Evolutionary conservation across 2,888 invertebrate genomes (phyloP).

Genomic region (Ferdinandea cuprea): DNA sequence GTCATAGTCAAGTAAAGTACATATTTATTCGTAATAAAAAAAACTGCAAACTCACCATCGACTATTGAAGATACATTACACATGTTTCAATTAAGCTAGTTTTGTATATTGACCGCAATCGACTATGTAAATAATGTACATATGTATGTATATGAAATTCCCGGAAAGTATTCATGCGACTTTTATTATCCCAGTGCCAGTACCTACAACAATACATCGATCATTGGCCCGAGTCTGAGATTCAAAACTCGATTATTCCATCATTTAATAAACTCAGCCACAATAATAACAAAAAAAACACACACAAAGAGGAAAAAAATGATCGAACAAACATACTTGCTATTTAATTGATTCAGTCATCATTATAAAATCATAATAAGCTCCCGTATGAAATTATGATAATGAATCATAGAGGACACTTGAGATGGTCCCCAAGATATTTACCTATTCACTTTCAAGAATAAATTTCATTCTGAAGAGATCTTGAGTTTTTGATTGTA

Average conservation of each 20-base stretch:
- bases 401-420: slow-evolving; percentile 51
- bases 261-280: background rate
- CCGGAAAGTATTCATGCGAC: too few relatives aligned
- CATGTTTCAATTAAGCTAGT: too few relatives aligned
- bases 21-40: too few relatives aligned
- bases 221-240: slow-evolving; percentile 28
- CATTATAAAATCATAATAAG: slow-evolving; percentile 62
- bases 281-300: background rate
- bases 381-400: slow-evolving; percentile 48
- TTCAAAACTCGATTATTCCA: slow-evolving; percentile 12
- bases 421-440: slow-evolving; percentile 36
- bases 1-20: too few relatives aligned
- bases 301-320: slow-evolving; percentile 1
- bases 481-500: slow-evolving; percentile 53
- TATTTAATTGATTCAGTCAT: slow-evolving; percentile 64
- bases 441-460: slow-evolving; percentile 44
- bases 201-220: slow-evolving; percentile 26
- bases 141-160: too few relatives aligned
- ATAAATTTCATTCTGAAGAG: slow-evolving; percentile 46
- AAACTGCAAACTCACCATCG: too few relatives aligned
- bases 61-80: too few relatives aligned
- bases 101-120: too few relatives aligned
- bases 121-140: too few relatives aligned
- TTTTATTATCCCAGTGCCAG: too few relatives aligned
- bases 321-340: slow-evolving; percentile 36